Evolutionary conservation across 64 coral and sea anemone species (phyloP).

Genomic region (Dendrophyllia cribrosa): DNA sequence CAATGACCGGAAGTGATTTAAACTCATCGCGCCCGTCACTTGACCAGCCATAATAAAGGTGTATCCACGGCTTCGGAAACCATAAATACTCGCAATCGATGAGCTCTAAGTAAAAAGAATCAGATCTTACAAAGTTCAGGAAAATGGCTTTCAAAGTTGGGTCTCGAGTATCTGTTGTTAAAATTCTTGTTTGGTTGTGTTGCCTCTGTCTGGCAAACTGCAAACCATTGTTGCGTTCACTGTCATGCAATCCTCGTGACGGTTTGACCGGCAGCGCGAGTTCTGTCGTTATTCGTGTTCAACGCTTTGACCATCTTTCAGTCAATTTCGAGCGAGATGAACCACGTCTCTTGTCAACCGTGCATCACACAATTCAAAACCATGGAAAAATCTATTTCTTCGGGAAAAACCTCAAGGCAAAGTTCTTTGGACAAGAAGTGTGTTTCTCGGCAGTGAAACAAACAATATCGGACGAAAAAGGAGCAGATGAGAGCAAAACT

Average conservation of each 20-base stretch:
- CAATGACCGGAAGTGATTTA: slow-evolving; percentile 6
- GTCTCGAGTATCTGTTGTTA: neutral
- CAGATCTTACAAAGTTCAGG: neutral
- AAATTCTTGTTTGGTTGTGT: neutral
- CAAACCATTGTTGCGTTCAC: neutral
- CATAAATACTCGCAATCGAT: neutral
- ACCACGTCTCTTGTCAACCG: neutral
- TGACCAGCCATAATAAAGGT: slow-evolving; percentile 5
- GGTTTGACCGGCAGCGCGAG: neutral
- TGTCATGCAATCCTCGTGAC: slow-evolving; percentile 28
- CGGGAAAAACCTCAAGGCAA: slow-evolving; percentile 3
- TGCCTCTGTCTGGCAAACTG: neutral
- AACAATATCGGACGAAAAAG: slow-evolving; percentile 41
- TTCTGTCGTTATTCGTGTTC: slow-evolving; percentile 4
- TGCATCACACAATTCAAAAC: slow-evolving; percentile 32
- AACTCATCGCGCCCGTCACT: neutral
- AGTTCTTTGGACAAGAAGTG: slow-evolving; percentile 46
- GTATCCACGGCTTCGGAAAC: neutral
- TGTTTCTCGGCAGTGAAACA: slow-evolving; percentile 48
- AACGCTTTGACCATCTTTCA: neutral
- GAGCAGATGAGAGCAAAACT: neutral
- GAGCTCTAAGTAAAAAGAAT: neutral
- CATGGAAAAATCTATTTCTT: slow-evolving; percentile 34
- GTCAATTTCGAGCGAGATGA: slow-evolving; percentile 8
- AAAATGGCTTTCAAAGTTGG: slow-evolving; percentile 1